Conservation (phyloP, 2,888 invertebrate genomes). For the Antheraea yamamai region DNA sequence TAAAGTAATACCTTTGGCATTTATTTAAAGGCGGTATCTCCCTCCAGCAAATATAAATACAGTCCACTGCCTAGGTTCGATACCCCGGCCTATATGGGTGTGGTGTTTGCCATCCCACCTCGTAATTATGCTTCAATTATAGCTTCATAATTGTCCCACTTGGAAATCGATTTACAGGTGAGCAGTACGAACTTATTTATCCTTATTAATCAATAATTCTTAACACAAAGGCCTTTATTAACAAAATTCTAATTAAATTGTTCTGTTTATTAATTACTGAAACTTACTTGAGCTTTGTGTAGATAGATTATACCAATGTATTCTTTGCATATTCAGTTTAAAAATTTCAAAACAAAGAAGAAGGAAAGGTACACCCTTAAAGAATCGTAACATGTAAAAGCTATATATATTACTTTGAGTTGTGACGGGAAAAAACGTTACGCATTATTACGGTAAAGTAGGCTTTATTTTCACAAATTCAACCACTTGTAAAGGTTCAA, state of each 20-base stretch:
- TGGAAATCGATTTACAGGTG: neutral
- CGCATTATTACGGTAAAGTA: conserved; percentile 24
- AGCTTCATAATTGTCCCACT: too few relatives aligned
- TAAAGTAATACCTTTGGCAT: too few relatives aligned
- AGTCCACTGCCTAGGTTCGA: too few relatives aligned
- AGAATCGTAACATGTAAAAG: neutral
- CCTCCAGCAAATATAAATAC: too few relatives aligned
- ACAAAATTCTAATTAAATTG: neutral
- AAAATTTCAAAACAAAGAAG: neutral
- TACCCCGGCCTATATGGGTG: too few relatives aligned
- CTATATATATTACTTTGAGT: neutral
- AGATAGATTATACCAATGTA: neutral
- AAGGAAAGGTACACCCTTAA: neutral
- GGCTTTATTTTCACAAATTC: conserved; percentile 21
- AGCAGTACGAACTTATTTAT: neutral
- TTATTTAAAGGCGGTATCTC: too few relatives aligned
- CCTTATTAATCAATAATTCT: neutral
- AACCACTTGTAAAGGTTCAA: conserved; percentile 29
- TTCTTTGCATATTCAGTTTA: neutral
- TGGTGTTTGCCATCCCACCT: too few relatives aligned
- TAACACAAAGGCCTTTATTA: neutral
- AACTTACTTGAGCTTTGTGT: neutral
- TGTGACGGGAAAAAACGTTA: conserved; percentile 11
- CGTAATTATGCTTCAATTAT: too few relatives aligned
- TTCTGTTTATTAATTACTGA: neutral